Evolutionary conservation across 2,113 vertebrate genomes (phyloP), one percentile per base, ranked within the genome.

Genomic region (Gopherus flavomarginatus): DNA sequence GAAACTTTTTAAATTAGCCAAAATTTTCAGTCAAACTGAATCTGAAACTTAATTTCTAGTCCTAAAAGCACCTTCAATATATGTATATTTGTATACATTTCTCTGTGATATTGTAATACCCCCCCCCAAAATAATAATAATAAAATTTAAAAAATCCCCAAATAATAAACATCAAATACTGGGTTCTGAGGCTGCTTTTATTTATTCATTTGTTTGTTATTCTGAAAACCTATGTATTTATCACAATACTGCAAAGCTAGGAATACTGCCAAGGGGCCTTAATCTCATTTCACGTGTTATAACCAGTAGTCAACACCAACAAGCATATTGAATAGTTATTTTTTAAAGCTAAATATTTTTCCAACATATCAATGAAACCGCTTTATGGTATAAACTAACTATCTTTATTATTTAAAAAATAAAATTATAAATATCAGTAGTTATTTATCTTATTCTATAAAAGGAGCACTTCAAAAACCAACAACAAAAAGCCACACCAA

Each of bases 1-100:
- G 65, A 72, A 38, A 22, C 19, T 38, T 38, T 22, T 72, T 38
- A 38, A 21, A 72, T 72, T 24, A 89, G 8, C 2, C 54, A 1
- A 84, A 80, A 47, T 52, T 93, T 95, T 94, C 59, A 90, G 92
- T 86, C 69, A 87, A 24, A 38, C 86, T 69, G 90, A 95, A 92
- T 90, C 83, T 75, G 95, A 93, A 87, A 62, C 87, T 2, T 83
- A 26, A 92, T 95, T 95, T 90, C n/a, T 81, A 52, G 47, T 88
- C 54, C 49, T 38, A 47, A n/a, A 89, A 35, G 47, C 31, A 90
- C 83, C 21, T 80, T 52, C 38, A 11, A 8, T 85, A n/a, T 50
- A 6, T 56, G 65, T 83, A 22, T 13, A 85, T 72, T 85, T 77
- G 93, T 88, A 81, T 8, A 53, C 85, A 77, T 62, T 88, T 31